A percentile compares a stretch with the other conserved stretches of the same genome.
Conservation (phyloP, 2,113 vertebrate species). For the Oophaga pumilio region DNA sequence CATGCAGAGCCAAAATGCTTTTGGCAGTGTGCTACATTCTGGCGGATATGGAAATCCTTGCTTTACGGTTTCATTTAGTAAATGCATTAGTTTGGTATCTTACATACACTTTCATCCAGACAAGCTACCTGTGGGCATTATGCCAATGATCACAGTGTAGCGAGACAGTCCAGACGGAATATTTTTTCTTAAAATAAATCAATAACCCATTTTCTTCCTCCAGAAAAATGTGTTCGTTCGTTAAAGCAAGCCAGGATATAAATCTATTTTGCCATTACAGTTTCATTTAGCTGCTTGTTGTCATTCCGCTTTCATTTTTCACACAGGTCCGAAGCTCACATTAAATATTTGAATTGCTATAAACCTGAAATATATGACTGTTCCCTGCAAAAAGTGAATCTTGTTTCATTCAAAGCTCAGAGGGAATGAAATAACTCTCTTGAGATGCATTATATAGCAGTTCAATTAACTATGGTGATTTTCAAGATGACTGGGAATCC, state of each 20-base stretch:
- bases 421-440: neutral
- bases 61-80: constrained; percentile 3
- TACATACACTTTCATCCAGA: neutral
- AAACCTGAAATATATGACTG: constrained; percentile 25
- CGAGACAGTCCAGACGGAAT: neutral
- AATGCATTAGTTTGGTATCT: neutral
- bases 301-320: constrained; percentile 34
- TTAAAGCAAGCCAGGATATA: constrained; percentile 39
- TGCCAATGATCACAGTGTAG: neutral
- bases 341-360: constrained; percentile 23
- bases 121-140: neutral
- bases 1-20: neutral
- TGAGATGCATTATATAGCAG: constrained; percentile 5
- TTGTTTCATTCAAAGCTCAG: neutral
- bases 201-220: constrained; percentile 43
- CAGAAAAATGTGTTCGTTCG: constrained; percentile 46
- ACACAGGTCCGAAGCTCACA: neutral
- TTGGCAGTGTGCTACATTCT: neutral
- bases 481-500: neutral
- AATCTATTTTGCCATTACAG: constrained; percentile 9
- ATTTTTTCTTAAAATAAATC: constrained; percentile 46
- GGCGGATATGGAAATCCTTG: neutral
- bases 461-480: constrained; percentile 19
- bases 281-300: constrained; percentile 35
- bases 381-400: neutral